Evolutionary conservation across 2,113 vertebrate species (phyloP), one percentile per base, ranked within the genome.

Genomic region (human (Homo sapiens)): DNA sequence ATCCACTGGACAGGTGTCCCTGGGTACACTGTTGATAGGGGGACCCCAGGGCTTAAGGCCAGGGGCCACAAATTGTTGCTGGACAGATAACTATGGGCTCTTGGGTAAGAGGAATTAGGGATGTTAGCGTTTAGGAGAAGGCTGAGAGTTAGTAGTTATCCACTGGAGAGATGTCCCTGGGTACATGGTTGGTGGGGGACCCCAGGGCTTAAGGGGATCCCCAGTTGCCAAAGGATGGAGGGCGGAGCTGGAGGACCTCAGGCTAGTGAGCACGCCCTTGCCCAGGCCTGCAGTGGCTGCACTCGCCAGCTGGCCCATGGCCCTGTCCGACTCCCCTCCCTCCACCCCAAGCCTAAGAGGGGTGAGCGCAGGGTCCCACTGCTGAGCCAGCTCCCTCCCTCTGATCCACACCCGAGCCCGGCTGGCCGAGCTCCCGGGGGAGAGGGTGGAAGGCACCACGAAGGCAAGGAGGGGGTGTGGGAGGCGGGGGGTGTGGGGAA

Each of bases 301-400:
- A 96, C 80, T 80, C 64, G 97, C 97, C 97, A 98, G 96, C 97
- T 97, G 98, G 98, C 97, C 98, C 95, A 76, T 52, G 84, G 96
- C 97, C 97, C 97, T 97, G 89, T 81, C 97, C n/a, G 27, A 72
- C 80, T 91, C 93, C 94, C 93, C 90, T 96, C 87, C 90, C 88
- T 92, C 93, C 92, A 81, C 93, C 93, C 97, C 92, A n/a, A 89
- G 87, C 76, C 70, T 30, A 93, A 94, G 80, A 96, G 95, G 93
- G 96, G 96, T 97, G 98, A 57, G 50, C 70, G 6, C 75, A 38
- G 81, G 92, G 96, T 90, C 90, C 97, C 90, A 40, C 40, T 61
- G 88, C 95, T 70, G 83, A 96, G 95, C 90, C 92, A 70, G 94
- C 90, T 96, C 70, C 95, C 97, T 95, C 97, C 88, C 90, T 61